phyloP scores from a whole-genome alignment of 2,113 vertebrate genomes.

The Haemorhous mexicanus region DNA sequence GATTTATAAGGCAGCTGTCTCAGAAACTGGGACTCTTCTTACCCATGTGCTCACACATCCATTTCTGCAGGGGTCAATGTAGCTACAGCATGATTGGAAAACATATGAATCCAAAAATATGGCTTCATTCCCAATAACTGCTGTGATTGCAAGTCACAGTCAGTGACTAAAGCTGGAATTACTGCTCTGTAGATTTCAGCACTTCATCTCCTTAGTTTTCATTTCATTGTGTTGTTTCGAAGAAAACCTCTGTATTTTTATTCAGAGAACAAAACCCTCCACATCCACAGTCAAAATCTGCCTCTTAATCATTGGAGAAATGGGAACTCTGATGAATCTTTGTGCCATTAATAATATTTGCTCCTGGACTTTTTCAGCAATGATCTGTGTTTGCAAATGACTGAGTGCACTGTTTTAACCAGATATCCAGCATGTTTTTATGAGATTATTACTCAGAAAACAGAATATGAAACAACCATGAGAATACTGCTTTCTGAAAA shows the following conservation, averaged over 20 bases:
- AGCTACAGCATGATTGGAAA: not conserved
- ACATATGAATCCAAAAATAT: not conserved
- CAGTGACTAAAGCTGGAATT: not conserved
- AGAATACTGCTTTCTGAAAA: not conserved
- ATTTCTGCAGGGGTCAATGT: not conserved
- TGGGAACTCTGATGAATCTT: not conserved
- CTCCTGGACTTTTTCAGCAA: not conserved
- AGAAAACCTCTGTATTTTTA: rapidly evolving
- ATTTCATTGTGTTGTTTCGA: not conserved
- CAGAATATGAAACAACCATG: not conserved
- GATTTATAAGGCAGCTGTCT: not conserved
- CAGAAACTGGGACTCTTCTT: not conserved
- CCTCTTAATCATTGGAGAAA: not conserved
- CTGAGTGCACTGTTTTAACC: not conserved
- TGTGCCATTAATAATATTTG: not conserved
- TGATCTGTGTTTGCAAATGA: not conserved
- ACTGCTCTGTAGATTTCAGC: not conserved
- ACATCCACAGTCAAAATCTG: not conserved
- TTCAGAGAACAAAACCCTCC: not conserved
- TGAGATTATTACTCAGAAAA: not conserved
- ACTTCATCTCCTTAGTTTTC: not conserved
- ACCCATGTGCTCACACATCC: not conserved
- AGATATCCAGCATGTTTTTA: not conserved
- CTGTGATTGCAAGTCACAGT: not conserved
- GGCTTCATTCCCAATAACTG: not conserved